These are phyloP conservation scores for Plagiodera versicolora DNA, from an alignment of 2,888 invertebrate genomes.

Conservation along the genomic window DNA sequence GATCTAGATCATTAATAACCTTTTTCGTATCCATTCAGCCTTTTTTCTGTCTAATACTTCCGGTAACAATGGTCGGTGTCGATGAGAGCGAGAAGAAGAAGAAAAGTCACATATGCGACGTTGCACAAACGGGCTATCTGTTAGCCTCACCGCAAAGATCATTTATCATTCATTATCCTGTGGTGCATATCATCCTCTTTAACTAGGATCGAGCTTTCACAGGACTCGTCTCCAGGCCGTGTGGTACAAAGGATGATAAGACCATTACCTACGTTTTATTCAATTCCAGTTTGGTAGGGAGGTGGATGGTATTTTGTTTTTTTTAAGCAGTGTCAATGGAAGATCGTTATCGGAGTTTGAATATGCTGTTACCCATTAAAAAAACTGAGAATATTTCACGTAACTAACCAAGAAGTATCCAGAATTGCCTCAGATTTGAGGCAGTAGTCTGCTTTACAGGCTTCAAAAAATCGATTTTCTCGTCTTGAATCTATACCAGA, in stretches of 20 bases:
- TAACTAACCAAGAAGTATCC: background rate
- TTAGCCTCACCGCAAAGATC: constrained; percentile 51
- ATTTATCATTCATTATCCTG: constrained; percentile 49
- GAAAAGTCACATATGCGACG: constrained; percentile 41
- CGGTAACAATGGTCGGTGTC: constrained; percentile 48
- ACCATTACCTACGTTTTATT: constrained; percentile 5
- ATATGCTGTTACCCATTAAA: background rate
- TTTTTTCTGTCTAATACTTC: constrained; percentile 44
- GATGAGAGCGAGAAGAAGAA: constrained; percentile 45
- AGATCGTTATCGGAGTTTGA: background rate
- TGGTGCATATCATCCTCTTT: constrained; percentile 56
- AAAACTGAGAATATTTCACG: background rate
- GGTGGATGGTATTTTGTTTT: background rate
- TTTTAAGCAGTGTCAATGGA: background rate
- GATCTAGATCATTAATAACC: constrained; percentile 55
- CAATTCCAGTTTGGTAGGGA: background rate
- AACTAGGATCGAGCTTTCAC: constrained; percentile 46
- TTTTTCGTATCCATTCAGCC: constrained; percentile 46
- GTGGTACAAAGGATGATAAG: constrained; percentile 6
- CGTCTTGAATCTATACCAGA: too few species aligned
- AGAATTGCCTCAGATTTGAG: background rate
- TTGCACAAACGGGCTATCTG: constrained; percentile 50
- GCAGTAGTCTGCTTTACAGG: too few species aligned
- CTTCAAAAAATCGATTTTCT: too few species aligned
- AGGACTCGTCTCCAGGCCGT: constrained; percentile 33